Evolutionary conservation across 2,113 vertebrate species (phyloP), one percentile per base, ranked within the genome.

Genomic region (Bungarus multicinctus): DNA sequence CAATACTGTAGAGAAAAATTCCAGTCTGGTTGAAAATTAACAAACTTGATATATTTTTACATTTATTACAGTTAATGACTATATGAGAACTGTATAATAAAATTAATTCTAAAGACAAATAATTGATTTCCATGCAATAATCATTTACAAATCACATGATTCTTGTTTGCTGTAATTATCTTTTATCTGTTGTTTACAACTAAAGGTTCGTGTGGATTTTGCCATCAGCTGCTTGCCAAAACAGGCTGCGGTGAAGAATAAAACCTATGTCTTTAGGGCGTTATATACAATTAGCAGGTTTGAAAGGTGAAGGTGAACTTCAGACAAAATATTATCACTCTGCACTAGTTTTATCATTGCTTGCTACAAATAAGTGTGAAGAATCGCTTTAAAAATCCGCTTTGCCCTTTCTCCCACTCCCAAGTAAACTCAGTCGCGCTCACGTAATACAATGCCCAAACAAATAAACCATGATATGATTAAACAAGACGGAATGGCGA

Each of bases 151-250:
- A 22, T 14, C 45, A 50, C 18, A 50, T 4, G 55, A 90, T 5
- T 88, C 54, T 47, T 2, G 8, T 74, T 58, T 60, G 47, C 53
- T 92, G 55, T 94, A 86, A 92, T 2, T 64, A 54, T 20, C 55
- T 10, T 87, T 39, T 91, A 90, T 95, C 94, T 96, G 94, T 89
- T 88, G 95, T 2, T 91, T 91, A 45, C 47, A 91, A 90, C 89
- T 52, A 94, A 94, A 96, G 94, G 95, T 94, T 94, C 92, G 23
- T 87, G 3, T 14, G 0, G 89, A 58, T 74, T 85, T 94, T 94
- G 92, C 52, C 86, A 58, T 92, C 94, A 90, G 86, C 91, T 0
- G 18, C 94, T 85, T 30, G 81, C 93, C 53, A 94, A 89, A 93
- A 34, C 34, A 54, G 20, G 22, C 9, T 89, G 53, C 12, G 25